Evolutionary conservation across 2,797 vertebrate genomes (phyloP).

Genomic region (Menidia menidia): DNA sequence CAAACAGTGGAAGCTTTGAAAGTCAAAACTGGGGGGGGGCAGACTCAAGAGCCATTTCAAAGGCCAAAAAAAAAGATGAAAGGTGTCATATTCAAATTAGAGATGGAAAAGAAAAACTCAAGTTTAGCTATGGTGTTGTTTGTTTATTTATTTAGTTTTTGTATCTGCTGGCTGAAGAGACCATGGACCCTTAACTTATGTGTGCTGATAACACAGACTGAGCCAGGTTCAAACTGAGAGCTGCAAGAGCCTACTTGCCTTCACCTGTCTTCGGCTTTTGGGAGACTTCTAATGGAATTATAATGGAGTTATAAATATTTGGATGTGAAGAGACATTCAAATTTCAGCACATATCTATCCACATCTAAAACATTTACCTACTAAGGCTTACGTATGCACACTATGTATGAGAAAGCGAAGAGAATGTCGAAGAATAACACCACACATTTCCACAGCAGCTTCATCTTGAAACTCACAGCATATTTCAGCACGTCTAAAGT

Average conservation of each 20-base stretch:
- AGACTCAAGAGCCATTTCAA: slow-evolving; percentile 12
- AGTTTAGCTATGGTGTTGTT: background rate
- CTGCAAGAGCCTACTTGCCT: background rate
- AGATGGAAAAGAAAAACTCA: slow-evolving; percentile 12
- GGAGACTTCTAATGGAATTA: slow-evolving; percentile 12
- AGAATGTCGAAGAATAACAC: background rate
- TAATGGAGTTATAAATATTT: too few species aligned
- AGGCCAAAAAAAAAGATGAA: background rate
- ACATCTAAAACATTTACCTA: background rate
- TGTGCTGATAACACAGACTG: background rate
- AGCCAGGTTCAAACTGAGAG: too few species aligned
- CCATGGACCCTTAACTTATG: background rate
- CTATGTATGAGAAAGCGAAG: background rate
- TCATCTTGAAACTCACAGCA: background rate
- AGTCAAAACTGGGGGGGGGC: background rate
- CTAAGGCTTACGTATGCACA: background rate
- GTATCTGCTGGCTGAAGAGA: background rate
- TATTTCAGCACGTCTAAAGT: background rate
- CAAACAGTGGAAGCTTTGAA: slow-evolving; percentile 19
- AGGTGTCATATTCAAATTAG: background rate
- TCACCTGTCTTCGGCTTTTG: background rate
- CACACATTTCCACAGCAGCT: background rate
- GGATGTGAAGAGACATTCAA: too few species aligned
- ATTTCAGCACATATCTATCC: slow-evolving; percentile 25
- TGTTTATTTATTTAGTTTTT: too few species aligned